Evolutionary conservation across 92 coral and sea anemone species (phyloP).

Genomic region (Umimayanthus kanabou): DNA sequence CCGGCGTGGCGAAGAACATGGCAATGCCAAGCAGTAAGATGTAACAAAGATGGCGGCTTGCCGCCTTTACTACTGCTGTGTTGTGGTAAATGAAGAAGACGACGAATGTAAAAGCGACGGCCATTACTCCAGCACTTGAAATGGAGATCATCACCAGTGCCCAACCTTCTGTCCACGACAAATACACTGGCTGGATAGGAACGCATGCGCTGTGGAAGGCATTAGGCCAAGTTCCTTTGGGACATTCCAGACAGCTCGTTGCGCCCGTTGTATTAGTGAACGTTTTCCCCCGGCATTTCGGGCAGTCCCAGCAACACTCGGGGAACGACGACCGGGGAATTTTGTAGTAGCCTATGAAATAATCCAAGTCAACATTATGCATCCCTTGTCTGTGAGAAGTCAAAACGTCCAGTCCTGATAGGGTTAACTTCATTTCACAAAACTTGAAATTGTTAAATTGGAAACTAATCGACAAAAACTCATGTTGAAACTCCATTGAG

Average conservation of each 20-base stretch:
- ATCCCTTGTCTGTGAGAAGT: too few relatives aligned
- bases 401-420: too few relatives aligned
- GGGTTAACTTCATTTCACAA: too few relatives aligned
- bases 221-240: constrained; percentile 67
- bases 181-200: constrained; percentile 56
- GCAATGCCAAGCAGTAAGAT: constrained; percentile 66
- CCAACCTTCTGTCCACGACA: constrained; percentile 60
- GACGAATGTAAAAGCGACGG: constrained; percentile 43
- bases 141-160: constrained; percentile 51
- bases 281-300: constrained; percentile 63
- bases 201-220: constrained; percentile 61
- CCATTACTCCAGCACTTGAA: constrained; percentile 55
- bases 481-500: too few relatives aligned
- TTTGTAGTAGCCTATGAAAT: constrained; percentile 57
- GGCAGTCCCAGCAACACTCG: constrained; percentile 86
- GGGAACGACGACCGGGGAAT: constrained; percentile 64
- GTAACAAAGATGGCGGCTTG: constrained; percentile 74
- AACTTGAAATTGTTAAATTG: too few relatives aligned
- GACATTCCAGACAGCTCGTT: constrained; percentile 72
- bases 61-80: constrained; percentile 75
- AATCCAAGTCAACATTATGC: too few relatives aligned
- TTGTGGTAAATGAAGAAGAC: constrained; percentile 53
- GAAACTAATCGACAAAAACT: too few relatives aligned
- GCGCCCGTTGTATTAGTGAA: constrained; percentile 56
- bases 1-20: constrained; percentile 65